These are phyloP conservation scores for Synergus umbraculus DNA, from an alignment of 2,888 invertebrate species.

Conservation along the genomic window DNA sequence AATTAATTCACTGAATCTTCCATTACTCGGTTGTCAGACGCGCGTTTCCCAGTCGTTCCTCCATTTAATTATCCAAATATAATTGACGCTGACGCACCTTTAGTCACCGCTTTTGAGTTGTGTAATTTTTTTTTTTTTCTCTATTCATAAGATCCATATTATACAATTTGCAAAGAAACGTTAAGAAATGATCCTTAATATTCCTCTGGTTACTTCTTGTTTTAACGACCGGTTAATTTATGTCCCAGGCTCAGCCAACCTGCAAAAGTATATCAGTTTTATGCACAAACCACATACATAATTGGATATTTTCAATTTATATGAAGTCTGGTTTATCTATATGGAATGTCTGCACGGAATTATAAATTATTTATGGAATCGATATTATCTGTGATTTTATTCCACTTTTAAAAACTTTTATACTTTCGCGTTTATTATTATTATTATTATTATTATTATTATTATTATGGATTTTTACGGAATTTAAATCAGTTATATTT, in stretches of 20 bases:
- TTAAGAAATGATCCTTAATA: slow-evolving; percentile 12
- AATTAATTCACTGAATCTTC: slow-evolving; percentile 40
- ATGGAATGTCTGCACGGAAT: slow-evolving; percentile 9
- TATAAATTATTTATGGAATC: slow-evolving; percentile 35
- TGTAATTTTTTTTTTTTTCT: slow-evolving; percentile 2
- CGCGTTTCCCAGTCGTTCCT: slow-evolving; percentile 28
- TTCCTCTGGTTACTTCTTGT: neutral
- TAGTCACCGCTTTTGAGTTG: neutral
- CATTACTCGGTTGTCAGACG: slow-evolving; percentile 33
- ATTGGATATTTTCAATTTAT: slow-evolving; percentile 35
- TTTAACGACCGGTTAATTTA: slow-evolving; percentile 29
- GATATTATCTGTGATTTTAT: slow-evolving; percentile 1
- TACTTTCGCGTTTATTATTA: neutral
- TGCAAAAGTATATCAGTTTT: slow-evolving; percentile 32
- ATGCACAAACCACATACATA: slow-evolving; percentile 19
- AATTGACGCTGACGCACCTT: slow-evolving; percentile 19
- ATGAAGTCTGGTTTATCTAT: slow-evolving; percentile 2
- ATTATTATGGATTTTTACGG: too few relatives aligned
- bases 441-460: too few relatives aligned
- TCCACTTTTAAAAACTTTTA: neutral
- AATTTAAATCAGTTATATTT: too few relatives aligned
- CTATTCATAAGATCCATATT: neutral
- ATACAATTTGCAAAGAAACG: neutral
- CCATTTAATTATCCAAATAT: slow-evolving; percentile 39
- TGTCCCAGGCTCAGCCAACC: slow-evolving; percentile 32